Evolutionary conservation across 2,888 invertebrate genomes (phyloP).

Genomic region (Athrips mouffetella): DNA sequence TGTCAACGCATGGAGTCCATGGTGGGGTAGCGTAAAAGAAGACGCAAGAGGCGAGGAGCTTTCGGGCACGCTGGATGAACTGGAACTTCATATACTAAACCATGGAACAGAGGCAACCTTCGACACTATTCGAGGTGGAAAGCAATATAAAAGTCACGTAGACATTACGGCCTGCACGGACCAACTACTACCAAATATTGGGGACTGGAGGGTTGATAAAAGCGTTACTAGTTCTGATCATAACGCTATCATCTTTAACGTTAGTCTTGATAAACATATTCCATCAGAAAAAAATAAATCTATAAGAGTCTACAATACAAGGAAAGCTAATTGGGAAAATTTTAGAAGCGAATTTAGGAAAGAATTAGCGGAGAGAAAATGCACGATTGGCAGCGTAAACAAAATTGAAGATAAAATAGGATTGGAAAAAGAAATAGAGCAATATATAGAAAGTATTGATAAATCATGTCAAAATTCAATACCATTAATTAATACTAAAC

Average conservation of each 20-base stretch:
- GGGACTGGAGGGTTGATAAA: conserved; percentile 18
- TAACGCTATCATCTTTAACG: conserved; percentile 4
- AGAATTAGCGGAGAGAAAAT: background rate
- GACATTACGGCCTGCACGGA: conserved; percentile 20
- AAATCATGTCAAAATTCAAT: too few relatives aligned
- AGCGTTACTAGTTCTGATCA: conserved; percentile 21
- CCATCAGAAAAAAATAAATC: too few relatives aligned
- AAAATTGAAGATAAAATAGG: too few relatives aligned
- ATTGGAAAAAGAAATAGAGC: too few relatives aligned
- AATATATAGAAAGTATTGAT: too few relatives aligned
- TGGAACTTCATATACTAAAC: conserved; percentile 19
- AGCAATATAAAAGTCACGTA: conserved; percentile 10
- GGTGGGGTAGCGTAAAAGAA: conserved; percentile 12
- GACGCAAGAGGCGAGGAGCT: conserved; percentile 15
- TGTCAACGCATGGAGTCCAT: background rate
- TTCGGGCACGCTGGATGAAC: background rate
- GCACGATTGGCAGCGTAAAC: too few relatives aligned
- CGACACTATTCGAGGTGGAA: conserved; percentile 13
- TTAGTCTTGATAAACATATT: background rate
- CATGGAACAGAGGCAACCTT: conserved; percentile 22
- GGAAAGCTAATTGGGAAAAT: background rate
- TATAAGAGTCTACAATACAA: background rate
- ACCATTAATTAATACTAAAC: too few relatives aligned
- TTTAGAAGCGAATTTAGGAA: background rate
- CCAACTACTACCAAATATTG: conserved; percentile 3